Evolutionary conservation across 2,113 vertebrate species (phyloP).

Genomic region (Bolborhynchus lineola): DNA sequence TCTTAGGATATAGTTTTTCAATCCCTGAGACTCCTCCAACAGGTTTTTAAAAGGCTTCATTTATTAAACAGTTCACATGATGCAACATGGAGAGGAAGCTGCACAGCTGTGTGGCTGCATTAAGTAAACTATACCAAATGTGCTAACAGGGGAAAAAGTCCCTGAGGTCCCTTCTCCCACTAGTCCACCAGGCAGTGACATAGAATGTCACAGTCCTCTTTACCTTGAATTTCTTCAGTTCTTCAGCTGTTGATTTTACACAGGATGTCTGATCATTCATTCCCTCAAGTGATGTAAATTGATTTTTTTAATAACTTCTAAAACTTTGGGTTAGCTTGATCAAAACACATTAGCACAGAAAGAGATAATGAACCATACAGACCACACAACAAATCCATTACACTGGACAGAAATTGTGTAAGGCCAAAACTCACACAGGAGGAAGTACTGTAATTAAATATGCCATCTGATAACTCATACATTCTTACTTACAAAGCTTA

Average conservation of each 20-base stretch:
- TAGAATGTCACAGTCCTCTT: not conserved
- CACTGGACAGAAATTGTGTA: not conserved
- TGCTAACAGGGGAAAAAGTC: constrained; percentile 5
- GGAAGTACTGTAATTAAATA: not conserved
- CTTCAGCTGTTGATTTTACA: not conserved
- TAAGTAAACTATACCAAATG: not conserved
- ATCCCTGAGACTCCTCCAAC: not conserved
- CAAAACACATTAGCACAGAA: not conserved
- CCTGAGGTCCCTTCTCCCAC: not conserved
- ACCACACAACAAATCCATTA: not conserved
- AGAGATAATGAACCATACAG: not conserved
- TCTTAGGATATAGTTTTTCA: not conserved
- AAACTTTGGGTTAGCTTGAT: not conserved
- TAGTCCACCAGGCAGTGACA: not conserved
- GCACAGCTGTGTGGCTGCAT: not conserved
- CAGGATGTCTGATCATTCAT: not conserved
- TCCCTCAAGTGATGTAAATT: not conserved
- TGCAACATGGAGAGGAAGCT: not conserved
- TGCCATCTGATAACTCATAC: not conserved
- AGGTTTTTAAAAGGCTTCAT: not conserved
- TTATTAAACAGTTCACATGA: not conserved
- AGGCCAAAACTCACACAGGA: not conserved
- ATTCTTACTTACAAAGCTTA: not conserved
- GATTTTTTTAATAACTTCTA: not conserved
- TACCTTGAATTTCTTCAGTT: not conserved